Evolutionary conservation across 1,140 invertebrate species (phyloP).

Genomic region (Lepidurus arcticus): DNA sequence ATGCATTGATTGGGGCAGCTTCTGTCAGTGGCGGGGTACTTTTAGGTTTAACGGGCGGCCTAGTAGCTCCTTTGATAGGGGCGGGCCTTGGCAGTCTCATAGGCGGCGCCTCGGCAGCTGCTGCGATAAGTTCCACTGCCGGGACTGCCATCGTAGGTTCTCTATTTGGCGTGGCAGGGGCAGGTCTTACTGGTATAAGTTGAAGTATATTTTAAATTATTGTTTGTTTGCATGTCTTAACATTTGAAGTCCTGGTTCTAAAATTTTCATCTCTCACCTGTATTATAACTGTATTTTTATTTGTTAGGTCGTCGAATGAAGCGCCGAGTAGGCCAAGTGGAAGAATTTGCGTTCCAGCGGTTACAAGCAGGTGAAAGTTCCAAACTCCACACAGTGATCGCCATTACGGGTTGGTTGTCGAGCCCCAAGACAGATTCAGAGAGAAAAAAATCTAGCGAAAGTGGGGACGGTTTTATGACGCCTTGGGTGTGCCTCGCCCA

Average conservation of each 20-base stretch:
- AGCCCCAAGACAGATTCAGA: slow-evolving; percentile 35
- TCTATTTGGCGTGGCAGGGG: slow-evolving; percentile 63
- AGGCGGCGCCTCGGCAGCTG: slow-evolving; percentile 51
- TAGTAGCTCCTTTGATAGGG: slow-evolving; percentile 62
- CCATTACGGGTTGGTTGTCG: slow-evolving; percentile 61
- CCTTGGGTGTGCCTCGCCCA: slow-evolving; percentile 58
- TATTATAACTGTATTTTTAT: not conserved
- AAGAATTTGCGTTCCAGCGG: slow-evolving; percentile 61
- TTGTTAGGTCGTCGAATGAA: slow-evolving; percentile 63
- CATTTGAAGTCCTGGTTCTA: slow-evolving; percentile 25
- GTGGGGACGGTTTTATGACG: slow-evolving; percentile 46
- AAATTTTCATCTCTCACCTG: slow-evolving; percentile 29
- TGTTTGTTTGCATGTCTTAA: too few relatives aligned
- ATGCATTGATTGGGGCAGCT: slow-evolving; percentile 58
- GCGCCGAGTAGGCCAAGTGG: slow-evolving; percentile 61
- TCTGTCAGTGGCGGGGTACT: slow-evolving; percentile 59
- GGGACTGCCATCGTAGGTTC: slow-evolving; percentile 61
- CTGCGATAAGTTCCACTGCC: slow-evolving; percentile 54
- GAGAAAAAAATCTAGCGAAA: slow-evolving; percentile 27
- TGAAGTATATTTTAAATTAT: too few relatives aligned
- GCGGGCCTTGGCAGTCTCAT: slow-evolving; percentile 55
- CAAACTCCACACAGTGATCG: slow-evolving; percentile 60
- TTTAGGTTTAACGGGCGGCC: slow-evolving; percentile 59
- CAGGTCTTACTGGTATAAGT: slow-evolving; percentile 54
- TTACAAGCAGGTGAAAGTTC: slow-evolving; percentile 45